Conservation (phyloP, 2,888 invertebrate genomes). For the Leptura quadrifasciata region DNA sequence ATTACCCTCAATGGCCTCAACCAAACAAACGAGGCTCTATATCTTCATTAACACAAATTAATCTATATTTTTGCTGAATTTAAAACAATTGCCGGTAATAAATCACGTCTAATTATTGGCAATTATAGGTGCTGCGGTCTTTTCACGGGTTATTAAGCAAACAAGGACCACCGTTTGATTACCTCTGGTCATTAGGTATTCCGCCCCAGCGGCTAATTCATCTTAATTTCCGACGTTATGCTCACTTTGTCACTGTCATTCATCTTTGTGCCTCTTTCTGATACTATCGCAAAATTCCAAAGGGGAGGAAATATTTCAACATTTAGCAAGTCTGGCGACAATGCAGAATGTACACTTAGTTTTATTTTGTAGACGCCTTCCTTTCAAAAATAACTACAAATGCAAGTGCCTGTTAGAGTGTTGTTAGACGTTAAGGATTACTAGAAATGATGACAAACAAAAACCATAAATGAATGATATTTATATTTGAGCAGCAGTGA, state of each 20-base stretch:
- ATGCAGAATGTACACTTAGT: slow-evolving; percentile 9
- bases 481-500: neutral
- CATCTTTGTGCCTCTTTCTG: slow-evolving; percentile 54
- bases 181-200: slow-evolving; percentile 29
- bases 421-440: neutral
- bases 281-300: slow-evolving; percentile 53
- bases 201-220: slow-evolving; percentile 62
- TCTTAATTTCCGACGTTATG: slow-evolving; percentile 70
- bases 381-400: neutral
- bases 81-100: slow-evolving; percentile 24
- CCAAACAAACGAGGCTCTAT: neutral
- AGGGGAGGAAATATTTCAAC: neutral
- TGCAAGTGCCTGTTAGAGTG: neutral
- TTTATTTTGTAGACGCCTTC: slow-evolving; percentile 7
- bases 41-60: neutral
- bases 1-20: neutral
- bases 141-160: slow-evolving; percentile 32
- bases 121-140: slow-evolving; percentile 31
- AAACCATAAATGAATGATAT: neutral
- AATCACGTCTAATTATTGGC: slow-evolving; percentile 33
- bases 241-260: slow-evolving; percentile 69
- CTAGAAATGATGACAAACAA: neutral
- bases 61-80: slow-evolving; percentile 3
- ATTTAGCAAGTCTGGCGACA: slow-evolving; percentile 32
- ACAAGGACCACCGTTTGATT: slow-evolving; percentile 31